phyloP scores from a whole-genome alignment of 2,888 invertebrate genomes.

The Metopia argyrocephala region DNA sequence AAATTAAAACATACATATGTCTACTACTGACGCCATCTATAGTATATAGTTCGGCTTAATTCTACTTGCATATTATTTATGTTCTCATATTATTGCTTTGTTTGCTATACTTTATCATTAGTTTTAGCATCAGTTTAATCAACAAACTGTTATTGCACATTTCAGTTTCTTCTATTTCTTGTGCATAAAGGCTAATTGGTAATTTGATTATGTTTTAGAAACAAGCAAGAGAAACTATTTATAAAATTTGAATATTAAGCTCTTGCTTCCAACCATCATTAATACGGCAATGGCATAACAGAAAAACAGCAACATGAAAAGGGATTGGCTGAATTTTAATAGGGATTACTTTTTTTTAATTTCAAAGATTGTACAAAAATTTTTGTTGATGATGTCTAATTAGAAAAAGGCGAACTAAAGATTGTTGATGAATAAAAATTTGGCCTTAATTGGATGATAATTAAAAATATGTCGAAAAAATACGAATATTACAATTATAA shows the following conservation, averaged over 20 bases:
- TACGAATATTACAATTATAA: no score
- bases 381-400: background rate
- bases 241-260: background rate
- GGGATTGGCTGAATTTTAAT: background rate
- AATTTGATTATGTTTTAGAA: constrained; percentile 15
- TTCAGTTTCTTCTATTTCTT: background rate
- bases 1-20: no score
- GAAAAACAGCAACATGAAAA: no score
- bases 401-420: background rate
- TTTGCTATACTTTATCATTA: no score
- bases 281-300: background rate
- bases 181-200: constrained; percentile 7
- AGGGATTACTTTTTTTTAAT: background rate
- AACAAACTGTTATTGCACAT: background rate
- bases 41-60: no score
- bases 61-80: no score
- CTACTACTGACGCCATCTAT: no score
- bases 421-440: background rate
- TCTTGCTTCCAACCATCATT: background rate
- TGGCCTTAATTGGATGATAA: background rate
- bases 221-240: constrained; percentile 11
- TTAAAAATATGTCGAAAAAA: no score
- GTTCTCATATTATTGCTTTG: no score
- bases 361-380: background rate
- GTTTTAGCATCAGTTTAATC: no score